Evolutionary conservation across 2,113 vertebrate species (phyloP), one percentile per base, ranked within the genome.

Genomic region (Xenopus borealis): DNA sequence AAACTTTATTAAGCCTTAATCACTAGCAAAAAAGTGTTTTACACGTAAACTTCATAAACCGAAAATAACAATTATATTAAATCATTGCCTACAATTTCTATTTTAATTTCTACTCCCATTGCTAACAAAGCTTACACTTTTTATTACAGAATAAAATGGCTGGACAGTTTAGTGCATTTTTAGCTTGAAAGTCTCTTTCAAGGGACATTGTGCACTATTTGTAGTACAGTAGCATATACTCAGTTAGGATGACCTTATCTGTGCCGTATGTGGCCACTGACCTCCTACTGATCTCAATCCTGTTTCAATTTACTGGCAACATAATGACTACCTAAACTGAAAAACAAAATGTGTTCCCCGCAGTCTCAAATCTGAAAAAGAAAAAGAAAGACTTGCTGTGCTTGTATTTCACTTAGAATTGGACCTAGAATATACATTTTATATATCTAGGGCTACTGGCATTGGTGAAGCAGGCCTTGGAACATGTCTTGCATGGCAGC

Each of bases 241-340:
- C 46, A 62, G 23, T 27, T 27, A 27, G 23, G 62, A 69, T 69
- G 66, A 69, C 66, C 73, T 75, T 75, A 69, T 55, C 66, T 69
- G 58, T 75, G 27, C 66, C 46, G 73, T 69, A 69, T 75, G 73
- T 75, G 73, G 66, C 73, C 66, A 69, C 13, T 69, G 73, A 61
- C 50, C n/a, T 53, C 73, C 73, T 53, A 33, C 66, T 69, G 73
- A 61, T 75, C 58, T 75, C 58, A 69, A 69, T 75, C 27, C 50
- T 69, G 40, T 75, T 75, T 75, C 73, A 75, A 69, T 75, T 69
- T 75, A 53, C 66, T 44, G 57, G 50, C 69, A 67, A 61, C 58
- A 69, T 75, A 69, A 75, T 75, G 57, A 69, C 30, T 53, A 69
- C 73, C 73, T 62, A 69, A 69, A 75, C 66, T 66, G 23, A 58